These are phyloP conservation scores for Macrotus californicus DNA, from an alignment of 2,113 vertebrate species.

Conservation along the genomic window DNA sequence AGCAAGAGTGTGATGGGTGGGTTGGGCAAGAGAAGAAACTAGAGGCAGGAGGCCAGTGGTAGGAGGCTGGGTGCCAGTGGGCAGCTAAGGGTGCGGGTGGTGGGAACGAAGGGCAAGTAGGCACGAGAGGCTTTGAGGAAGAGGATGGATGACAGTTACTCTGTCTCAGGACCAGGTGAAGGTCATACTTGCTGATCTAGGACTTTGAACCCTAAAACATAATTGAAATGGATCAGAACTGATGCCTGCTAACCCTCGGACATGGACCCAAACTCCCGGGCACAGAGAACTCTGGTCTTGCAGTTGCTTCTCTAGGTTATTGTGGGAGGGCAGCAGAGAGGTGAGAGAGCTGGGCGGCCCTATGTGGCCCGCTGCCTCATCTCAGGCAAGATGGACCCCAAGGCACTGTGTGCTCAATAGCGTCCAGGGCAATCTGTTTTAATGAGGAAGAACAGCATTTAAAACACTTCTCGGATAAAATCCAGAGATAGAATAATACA, in stretches of 20 bases:
- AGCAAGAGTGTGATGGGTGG: background rate
- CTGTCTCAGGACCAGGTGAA: background rate
- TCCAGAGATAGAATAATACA: background rate
- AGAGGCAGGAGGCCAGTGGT: background rate
- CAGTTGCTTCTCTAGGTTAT: background rate
- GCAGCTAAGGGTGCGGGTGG: background rate
- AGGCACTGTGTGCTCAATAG: background rate
- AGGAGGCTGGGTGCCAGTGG: background rate
- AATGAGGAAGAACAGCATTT: background rate
- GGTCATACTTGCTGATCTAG: background rate
- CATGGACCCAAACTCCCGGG: accelerated
- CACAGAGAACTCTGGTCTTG: background rate
- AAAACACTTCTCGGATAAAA: background rate
- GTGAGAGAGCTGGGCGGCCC: too few relatives aligned
- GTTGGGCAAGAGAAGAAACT: background rate
- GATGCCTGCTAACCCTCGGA: background rate
- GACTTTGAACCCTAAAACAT: background rate
- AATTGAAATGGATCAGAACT: background rate
- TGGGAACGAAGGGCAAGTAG: background rate
- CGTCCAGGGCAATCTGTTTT: background rate
- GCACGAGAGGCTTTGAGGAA: background rate
- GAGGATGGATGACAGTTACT: background rate
- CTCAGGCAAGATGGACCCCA: background rate
- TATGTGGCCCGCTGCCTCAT: background rate
- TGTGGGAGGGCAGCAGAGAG: background rate